Evolutionary conservation across 2,113 vertebrate species (phyloP).

Genomic region (Orientallactaga bullata): DNA sequence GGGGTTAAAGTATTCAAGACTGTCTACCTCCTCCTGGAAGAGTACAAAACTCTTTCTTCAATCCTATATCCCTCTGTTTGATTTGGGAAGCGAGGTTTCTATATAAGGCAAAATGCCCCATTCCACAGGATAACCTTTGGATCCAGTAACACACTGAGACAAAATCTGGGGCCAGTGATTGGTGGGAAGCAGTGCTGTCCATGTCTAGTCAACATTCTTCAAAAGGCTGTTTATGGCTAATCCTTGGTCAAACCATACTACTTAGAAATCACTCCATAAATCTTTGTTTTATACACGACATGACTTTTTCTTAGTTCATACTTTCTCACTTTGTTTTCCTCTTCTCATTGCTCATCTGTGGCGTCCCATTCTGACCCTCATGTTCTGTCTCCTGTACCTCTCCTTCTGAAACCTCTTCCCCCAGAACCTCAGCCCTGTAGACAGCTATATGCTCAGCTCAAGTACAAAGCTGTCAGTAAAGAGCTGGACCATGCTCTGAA

Average conservation of each 20-base stretch:
- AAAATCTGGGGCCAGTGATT: not conserved
- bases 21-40: not conserved
- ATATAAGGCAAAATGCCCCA: slow-evolving; percentile 31
- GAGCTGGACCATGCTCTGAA: slow-evolving; percentile 94
- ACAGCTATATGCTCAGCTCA: slow-evolving; percentile 94
- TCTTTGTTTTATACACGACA: not conserved
- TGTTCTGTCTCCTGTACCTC: not conserved
- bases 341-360: not conserved
- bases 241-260: not conserved
- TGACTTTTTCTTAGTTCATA: not conserved
- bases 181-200: not conserved
- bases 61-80: not conserved
- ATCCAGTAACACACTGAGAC: not conserved
- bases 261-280: not conserved
- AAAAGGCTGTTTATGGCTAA: not conserved
- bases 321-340: not conserved
- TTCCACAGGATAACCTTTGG: not conserved
- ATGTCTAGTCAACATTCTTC: not conserved
- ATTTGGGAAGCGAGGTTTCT: slow-evolving; percentile 22
- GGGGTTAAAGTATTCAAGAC: not conserved
- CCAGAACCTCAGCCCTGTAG: slow-evolving; percentile 83
- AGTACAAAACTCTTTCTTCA: not conserved
- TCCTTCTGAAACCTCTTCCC: slow-evolving; percentile 32
- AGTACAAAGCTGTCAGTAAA: slow-evolving; percentile 94
- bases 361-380: not conserved